Conservation (phyloP, 2,113 vertebrate species). For the Empidonax traillii region DNA sequence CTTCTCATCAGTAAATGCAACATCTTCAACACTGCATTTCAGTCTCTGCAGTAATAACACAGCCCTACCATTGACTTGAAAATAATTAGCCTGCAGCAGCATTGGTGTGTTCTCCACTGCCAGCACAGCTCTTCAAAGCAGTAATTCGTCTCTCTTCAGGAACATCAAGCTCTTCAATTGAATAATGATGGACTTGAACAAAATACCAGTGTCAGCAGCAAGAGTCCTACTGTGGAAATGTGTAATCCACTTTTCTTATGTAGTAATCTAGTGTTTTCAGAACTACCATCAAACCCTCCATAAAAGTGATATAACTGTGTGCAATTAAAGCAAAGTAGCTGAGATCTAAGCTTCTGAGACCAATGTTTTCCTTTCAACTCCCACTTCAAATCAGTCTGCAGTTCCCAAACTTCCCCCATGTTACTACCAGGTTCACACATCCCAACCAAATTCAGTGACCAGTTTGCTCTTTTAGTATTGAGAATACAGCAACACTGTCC, state of each 20-base stretch:
- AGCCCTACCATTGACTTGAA: conserved; percentile 25
- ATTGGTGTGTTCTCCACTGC: conserved; percentile 28
- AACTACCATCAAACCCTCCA: background rate
- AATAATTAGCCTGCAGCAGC: conserved; percentile 53
- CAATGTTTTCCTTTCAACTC: background rate
- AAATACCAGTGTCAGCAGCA: conserved; percentile 10
- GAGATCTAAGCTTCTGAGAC: background rate
- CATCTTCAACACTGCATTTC: conserved; percentile 9
- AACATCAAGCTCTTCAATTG: conserved; percentile 42
- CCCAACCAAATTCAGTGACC: background rate
- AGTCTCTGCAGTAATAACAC: conserved; percentile 3
- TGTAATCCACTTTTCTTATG: background rate
- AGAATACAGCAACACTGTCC: background rate
- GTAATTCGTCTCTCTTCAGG: conserved; percentile 43
- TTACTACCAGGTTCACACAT: background rate
- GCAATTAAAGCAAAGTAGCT: conserved; percentile 10
- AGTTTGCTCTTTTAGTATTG: background rate
- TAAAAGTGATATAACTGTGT: background rate
- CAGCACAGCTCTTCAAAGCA: conserved; percentile 17
- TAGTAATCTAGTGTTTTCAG: background rate
- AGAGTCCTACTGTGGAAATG: background rate
- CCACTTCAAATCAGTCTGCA: background rate
- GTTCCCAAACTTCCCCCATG: background rate
- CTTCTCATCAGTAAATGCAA: conserved; percentile 34
- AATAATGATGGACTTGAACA: conserved; percentile 59